Evolutionary conservation across 2,113 vertebrate species (phyloP), one percentile per base, ranked within the genome.

Genomic region (Cathartes aura): DNA sequence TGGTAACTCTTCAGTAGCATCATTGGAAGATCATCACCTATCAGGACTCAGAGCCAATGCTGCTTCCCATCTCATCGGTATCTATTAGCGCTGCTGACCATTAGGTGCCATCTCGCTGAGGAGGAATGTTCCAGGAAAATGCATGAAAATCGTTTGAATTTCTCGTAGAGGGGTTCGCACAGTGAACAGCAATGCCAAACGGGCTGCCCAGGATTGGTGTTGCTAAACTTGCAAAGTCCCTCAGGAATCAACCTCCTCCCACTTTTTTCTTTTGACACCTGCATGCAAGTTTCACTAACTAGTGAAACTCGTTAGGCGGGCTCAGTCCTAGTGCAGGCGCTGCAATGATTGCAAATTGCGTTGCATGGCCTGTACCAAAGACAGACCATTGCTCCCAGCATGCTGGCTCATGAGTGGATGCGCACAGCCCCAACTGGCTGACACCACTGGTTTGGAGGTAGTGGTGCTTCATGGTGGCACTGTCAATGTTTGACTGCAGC

Each of bases 401-500:
- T 11, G 12, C 30, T 1, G 4, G 8, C 81, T 76, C 5, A 0
- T 5, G 40, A 23, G 20, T 5, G 8, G 20, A 2, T 34, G 48
- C 30, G 29, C 73, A 11, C 32, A 60, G 53, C 63, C 58, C 17
- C 67, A 58, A 1, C 24, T 38, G 82, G 13, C 62, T 42, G 63
- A 7, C 29, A 29, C 34, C 5, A 1, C 50, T 67, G 27, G 3
- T 34, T 34, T 75, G 79, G 64, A 71, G 52, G 19, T 0, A 4
- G 32, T 21, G 32, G 15, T 16, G 24, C 11, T 5, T 24, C 23
- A 5, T 5, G 8, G 45, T 48, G 60, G 8, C 40, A 23, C 8
- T 4, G 0, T 12, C 23, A 9, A 0, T 3, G 12, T 27, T 5
- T n/a, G 32, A 0, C 16, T 20, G n/a, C 27, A 6, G 30, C 27